These are phyloP conservation scores for Percopsis transmontana DNA, from an alignment of 2,113 vertebrate species.

Conservation along the genomic window DNA sequence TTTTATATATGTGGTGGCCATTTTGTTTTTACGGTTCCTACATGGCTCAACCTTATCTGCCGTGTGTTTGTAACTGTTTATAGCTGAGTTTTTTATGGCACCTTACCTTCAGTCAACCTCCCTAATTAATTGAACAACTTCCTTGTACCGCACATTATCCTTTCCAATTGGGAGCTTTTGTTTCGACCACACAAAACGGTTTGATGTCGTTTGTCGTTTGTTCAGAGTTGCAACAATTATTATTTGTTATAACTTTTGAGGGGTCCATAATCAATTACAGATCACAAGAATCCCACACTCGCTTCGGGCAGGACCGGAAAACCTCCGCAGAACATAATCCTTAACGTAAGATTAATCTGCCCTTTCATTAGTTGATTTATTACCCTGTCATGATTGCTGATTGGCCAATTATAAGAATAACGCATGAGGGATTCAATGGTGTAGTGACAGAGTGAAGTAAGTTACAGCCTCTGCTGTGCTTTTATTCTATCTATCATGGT, in stretches of 20 bases:
- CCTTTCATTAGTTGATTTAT: slow-evolving; percentile 57
- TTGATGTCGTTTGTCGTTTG: slow-evolving; percentile 51
- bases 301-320: slow-evolving; percentile 50
- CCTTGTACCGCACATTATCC: slow-evolving; percentile 52
- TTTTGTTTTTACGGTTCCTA: slow-evolving; percentile 57
- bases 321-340: slow-evolving; percentile 28
- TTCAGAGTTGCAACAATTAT: slow-evolving; percentile 43
- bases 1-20: slow-evolving; percentile 51
- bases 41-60: slow-evolving; percentile 51
- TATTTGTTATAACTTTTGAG: slow-evolving; percentile 64
- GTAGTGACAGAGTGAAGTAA: slow-evolving; percentile 29
- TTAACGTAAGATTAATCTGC: slow-evolving; percentile 36
- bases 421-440: slow-evolving; percentile 34
- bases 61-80: slow-evolving; percentile 53
- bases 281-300: slow-evolving; percentile 42
- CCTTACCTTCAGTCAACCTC: slow-evolving; percentile 45
- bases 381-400: slow-evolving; percentile 50
- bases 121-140: slow-evolving; percentile 64
- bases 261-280: slow-evolving; percentile 57
- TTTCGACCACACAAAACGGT: not conserved
- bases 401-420: slow-evolving; percentile 62
- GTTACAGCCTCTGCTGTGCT: slow-evolving; percentile 18
- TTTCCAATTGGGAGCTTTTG: slow-evolving; percentile 51
- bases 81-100: slow-evolving; percentile 57
- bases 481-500: not conserved